Conservation (phyloP, 2,113 vertebrate species). For the Saguinus midas region DNA sequence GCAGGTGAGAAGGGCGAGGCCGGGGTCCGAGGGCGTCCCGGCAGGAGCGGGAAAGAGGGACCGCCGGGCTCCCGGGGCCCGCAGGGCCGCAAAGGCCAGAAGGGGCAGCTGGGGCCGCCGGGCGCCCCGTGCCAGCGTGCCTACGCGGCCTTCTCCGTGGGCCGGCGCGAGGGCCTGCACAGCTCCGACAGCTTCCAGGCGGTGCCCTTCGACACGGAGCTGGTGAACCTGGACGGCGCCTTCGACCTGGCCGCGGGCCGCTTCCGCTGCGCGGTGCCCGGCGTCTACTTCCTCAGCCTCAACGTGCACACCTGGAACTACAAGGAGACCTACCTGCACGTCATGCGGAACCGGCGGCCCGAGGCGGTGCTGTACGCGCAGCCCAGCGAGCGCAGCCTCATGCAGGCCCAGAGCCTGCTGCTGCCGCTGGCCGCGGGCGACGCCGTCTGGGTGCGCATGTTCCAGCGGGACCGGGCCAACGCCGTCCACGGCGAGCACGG, state of each 20-base stretch:
- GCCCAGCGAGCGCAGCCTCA: conserved; percentile 90
- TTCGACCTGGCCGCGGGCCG: conserved; percentile 92
- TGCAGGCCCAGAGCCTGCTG: conserved; percentile 94
- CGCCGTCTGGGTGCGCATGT: conserved; percentile 90
- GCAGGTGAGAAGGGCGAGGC: conserved; percentile 89
- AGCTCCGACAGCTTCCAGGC: conserved; percentile 87
- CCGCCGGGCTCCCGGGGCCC: conserved; percentile 77
- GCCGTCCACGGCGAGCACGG: conserved; percentile 90
- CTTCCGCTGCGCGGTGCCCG: conserved; percentile 89
- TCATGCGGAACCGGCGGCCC: conserved; percentile 87
- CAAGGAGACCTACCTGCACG: conserved; percentile 92
- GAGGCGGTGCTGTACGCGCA: conserved; percentile 89
- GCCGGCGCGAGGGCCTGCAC: conserved; percentile 87
- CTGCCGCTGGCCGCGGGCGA: conserved; percentile 85
- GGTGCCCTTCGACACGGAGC: conserved; percentile 88
- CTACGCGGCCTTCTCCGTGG: conserved; percentile 89
- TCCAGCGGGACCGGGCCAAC: conserved; percentile 88
- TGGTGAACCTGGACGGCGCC: conserved; percentile 89
- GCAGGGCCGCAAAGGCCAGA: conserved; percentile 87
- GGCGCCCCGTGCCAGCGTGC: conserved; percentile 88
- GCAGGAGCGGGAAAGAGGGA: conserved; percentile 84
- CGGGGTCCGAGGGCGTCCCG: conserved; percentile 84
- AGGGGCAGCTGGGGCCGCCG: conserved; percentile 85
- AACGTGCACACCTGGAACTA: conserved; percentile 93
- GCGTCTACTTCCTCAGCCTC: conserved; percentile 91